Base-by-base conservation (phyloP, 1,140 invertebrate genomes). In the Goniozus legneri region DNA sequence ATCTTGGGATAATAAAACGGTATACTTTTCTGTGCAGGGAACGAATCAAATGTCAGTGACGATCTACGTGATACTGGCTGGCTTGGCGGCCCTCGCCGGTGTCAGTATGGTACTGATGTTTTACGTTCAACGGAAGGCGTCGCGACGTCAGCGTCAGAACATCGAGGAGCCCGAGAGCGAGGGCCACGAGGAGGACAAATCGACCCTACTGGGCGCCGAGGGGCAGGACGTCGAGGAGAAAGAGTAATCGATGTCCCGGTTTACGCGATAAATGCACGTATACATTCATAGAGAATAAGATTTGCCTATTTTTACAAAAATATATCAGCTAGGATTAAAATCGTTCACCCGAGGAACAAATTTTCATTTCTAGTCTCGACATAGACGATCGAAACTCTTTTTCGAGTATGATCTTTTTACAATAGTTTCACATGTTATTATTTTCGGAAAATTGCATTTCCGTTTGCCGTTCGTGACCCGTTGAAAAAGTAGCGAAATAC, bases 121-220 rank as follows among this genome's bases (percentile, higher is more conserved):
- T 40, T 65, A 54, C 41, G 49, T 62, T 21, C 58, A 67, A 31
- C 50, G 52, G 10, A 64, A 51, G 42, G 38, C 44, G n/a, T 42
- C 43, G 10, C 56, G 47, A 45, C 41, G 52, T 24, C 58, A 60
- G 30, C 52, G 59, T 12, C 46, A 57, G 18, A 58, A 47, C 47
- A 39, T 60, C 6, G 61, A 69, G 42, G 66, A 67, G 31, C 48
- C 56, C 16, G 62, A 65, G 44, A 50, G 47, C 0, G 65, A 65
- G 7, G 57, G 58, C 16, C 54, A 59, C n/a, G 64, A 67, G 18
- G 33, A 40, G 35, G 62, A 67, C 38, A 65, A 67, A 49, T 69
- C 64, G n/a, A 71, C 63, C 3, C 52, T 69, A 21, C 21, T 71
- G 20, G 67, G 61, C 32, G 41, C 37, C 13, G 64, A 69, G 33